Evolutionary conservation across 1,140 invertebrate species (phyloP), one percentile per base, ranked within the genome.

Genomic region (Bombus polaris): DNA sequence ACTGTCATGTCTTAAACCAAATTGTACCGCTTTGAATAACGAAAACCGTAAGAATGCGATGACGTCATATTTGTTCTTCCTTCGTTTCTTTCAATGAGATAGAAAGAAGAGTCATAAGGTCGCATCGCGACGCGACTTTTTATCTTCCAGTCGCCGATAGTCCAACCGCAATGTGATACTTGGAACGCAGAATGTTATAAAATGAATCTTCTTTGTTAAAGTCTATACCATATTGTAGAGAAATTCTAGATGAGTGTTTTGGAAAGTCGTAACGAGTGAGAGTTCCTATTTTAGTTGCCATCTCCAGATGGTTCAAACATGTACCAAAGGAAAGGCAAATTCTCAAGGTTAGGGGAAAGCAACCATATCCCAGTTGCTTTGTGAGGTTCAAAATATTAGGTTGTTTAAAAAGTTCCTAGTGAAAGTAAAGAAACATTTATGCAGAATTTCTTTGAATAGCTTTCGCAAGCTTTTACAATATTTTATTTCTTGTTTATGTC

Each of bases 41-140:
- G n/a, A 81, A 73, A 73, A 81, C 13, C n/a, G n/a, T 65, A 73
- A 32, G 66, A 81, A 81, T 44, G 53, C 35, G 66, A 70, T 80
- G 66, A 80, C n/a, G 42, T 80, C 66, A 68, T 35, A 5, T 18
- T 18, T 66, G n/a, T 53, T 42, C 22, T 28, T 47, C n/a, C 28
- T 73, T 47, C 28, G 13, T 74, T 47, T 47, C 73, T 44, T 53
- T 70, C 32, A n/a, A 39, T n/a, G 6, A 5, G 66, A 53, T 39
- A 70, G 32, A 53, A 70, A 70, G 42, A 57, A n/a, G 47, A 75
- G 25, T 71, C 44, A 32, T 44, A 62, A 78, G 76, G 76, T 78
- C 59, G n/a, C n/a, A n/a, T 66, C 15, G n/a, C 44, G 28, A 68
- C 32, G 25, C 65, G 1, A 12, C 13, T 35, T 3, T 70, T 47